Conservation (phyloP, 2,888 invertebrate species). For the Flabesymbios commensalis region DNA sequence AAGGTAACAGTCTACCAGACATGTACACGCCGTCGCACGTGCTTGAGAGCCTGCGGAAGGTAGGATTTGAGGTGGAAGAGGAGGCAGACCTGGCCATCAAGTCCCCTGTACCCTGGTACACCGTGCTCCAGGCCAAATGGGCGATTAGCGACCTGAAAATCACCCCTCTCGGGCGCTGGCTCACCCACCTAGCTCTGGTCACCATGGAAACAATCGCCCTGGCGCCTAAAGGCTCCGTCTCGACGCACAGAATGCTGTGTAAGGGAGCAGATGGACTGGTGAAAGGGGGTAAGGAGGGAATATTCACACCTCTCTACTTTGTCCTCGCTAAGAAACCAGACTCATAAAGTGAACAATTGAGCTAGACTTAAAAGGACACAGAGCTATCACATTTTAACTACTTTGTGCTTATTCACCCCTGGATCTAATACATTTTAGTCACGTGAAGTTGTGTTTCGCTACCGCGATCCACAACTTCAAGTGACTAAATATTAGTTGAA, state of each 20-base stretch:
- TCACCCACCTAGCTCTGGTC: constrained; percentile 25
- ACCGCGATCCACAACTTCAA: too few relatives aligned
- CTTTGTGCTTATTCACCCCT: too few relatives aligned
- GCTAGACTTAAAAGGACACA: too few relatives aligned
- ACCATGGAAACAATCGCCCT: constrained; percentile 26
- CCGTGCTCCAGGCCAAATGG: constrained; percentile 21
- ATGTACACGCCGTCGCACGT: constrained; percentile 15
- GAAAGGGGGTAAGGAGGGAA: constrained; percentile 26
- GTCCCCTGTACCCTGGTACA: constrained; percentile 28
- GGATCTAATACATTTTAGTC: too few relatives aligned
- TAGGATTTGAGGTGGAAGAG: constrained; percentile 31
- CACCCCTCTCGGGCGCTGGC: constrained; percentile 27
- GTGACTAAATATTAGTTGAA: too few relatives aligned
- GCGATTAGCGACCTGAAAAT: constrained; percentile 22
- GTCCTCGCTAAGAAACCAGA: constrained; percentile 26
- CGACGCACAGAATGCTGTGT: constrained; percentile 27
- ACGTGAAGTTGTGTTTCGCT: too few relatives aligned
- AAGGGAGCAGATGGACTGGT: constrained; percentile 28
- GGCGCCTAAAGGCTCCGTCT: constrained; percentile 26
- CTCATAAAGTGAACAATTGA: too few relatives aligned
- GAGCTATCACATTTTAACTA: too few relatives aligned
- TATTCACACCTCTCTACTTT: constrained; percentile 31
- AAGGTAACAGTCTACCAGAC: constrained; percentile 29
- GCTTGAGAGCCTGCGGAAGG: constrained; percentile 9
- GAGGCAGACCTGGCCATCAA: constrained; percentile 17